phyloP scores from a whole-genome alignment of 2,888 invertebrate genomes.

The Parthenolecanium corni region DNA sequence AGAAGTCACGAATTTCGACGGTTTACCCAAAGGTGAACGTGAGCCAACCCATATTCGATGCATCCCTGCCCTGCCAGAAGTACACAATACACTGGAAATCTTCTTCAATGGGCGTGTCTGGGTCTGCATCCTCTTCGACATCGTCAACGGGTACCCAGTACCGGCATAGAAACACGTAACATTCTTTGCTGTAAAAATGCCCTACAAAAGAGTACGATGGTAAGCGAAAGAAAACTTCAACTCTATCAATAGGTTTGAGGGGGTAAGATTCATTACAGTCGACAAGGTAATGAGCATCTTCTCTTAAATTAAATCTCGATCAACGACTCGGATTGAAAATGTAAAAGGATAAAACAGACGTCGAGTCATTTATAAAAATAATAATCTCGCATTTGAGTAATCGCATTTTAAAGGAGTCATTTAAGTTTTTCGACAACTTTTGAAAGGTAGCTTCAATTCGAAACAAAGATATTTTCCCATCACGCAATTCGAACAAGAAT shows the following conservation, averaged over 20 bases:
- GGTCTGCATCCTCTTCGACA: slow-evolving; percentile 45
- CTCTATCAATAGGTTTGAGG: neutral
- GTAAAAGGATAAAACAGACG: too few species aligned
- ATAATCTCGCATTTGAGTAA: too few species aligned
- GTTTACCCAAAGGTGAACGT: slow-evolving; percentile 85
- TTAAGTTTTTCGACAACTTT: too few species aligned
- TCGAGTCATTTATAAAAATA: too few species aligned
- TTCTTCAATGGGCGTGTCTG: slow-evolving; percentile 45
- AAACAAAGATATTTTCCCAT: too few species aligned
- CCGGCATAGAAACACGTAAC: slow-evolving; percentile 94
- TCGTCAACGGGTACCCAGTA: slow-evolving; percentile 73
- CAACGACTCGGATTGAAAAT: too few species aligned
- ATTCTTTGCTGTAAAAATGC: slow-evolving; percentile 85
- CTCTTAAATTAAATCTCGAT: neutral
- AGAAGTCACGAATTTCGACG: neutral
- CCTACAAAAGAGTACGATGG: slow-evolving; percentile 39
- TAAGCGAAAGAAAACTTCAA: neutral
- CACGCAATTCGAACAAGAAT: too few species aligned
- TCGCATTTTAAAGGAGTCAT: too few species aligned
- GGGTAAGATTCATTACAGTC: neutral
- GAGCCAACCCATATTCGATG: slow-evolving; percentile 98
- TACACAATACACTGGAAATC: slow-evolving; percentile 94
- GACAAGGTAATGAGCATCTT: neutral
- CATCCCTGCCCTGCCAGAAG: slow-evolving; percentile 98
- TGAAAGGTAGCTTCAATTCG: too few species aligned